These are phyloP conservation scores for Troides aeacus DNA, from an alignment of 2,888 invertebrate genomes.

Conservation along the genomic window DNA sequence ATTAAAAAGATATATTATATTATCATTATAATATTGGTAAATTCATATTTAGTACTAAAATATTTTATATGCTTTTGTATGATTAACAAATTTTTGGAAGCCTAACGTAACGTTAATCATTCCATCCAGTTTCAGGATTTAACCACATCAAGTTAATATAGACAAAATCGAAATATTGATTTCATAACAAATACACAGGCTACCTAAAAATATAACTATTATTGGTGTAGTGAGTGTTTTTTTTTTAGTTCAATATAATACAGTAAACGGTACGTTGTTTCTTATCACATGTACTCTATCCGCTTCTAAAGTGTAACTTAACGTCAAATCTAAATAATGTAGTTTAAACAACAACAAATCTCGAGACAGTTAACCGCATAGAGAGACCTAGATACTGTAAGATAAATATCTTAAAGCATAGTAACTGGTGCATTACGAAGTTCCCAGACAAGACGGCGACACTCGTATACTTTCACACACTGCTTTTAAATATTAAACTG, in stretches of 20 bases:
- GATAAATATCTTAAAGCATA: slow-evolving; percentile 16
- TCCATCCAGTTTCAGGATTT: no score
- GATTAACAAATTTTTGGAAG: no score
- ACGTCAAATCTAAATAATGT: not conserved
- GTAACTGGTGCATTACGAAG: slow-evolving; percentile 13
- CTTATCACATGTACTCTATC: not conserved
- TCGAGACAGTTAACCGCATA: not conserved
- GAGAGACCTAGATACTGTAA: slow-evolving; percentile 5
- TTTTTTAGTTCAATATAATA: no score
- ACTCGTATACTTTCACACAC: not conserved
- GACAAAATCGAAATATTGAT: no score
- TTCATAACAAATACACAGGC: no score
- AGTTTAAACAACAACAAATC: not conserved
- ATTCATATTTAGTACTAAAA: no score
- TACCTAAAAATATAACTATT: not conserved
- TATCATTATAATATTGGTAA: no score
- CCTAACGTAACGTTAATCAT: no score
- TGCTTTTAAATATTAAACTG: not conserved
- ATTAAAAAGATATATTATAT: no score
- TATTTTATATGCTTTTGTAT: no score
- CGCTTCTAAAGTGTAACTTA: not conserved
- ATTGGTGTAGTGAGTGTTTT: not conserved
- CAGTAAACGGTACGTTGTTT: not conserved
- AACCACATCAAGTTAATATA: no score
- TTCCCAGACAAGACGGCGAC: slow-evolving; percentile 16